These are phyloP conservation scores for Neoseiulus cucumeris DNA, from an alignment of 1,140 invertebrate genomes.

Conservation along the genomic window DNA sequence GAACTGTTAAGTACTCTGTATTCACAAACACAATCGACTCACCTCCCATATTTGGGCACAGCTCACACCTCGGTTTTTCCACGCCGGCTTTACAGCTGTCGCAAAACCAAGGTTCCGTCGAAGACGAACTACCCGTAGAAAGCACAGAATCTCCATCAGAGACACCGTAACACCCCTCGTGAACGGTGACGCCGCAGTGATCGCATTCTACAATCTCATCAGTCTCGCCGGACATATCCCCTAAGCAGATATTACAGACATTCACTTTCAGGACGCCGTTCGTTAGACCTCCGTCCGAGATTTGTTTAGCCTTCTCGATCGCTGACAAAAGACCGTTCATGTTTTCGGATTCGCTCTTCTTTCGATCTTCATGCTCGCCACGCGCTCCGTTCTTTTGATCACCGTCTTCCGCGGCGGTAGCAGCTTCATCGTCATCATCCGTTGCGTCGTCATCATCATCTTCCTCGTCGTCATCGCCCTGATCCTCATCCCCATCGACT, in stretches of 20 bases:
- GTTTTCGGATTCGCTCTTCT: background rate
- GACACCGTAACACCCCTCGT: constrained; percentile 92
- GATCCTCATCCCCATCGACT: background rate
- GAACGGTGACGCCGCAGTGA: constrained; percentile 79
- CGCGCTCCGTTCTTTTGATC: background rate
- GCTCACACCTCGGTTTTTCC: constrained; percentile 59
- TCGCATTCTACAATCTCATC: constrained; percentile 96
- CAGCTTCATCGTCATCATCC: background rate
- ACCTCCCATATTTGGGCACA: constrained; percentile 53
- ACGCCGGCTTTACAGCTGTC: constrained; percentile 86
- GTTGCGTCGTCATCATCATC: background rate
- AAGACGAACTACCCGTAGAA: constrained; percentile 69
- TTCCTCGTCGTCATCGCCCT: background rate
- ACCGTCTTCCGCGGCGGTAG: background rate
- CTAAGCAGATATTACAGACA: constrained; percentile 80
- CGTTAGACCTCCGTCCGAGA: background rate
- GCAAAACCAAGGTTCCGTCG: constrained; percentile 94
- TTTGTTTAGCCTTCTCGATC: background rate
- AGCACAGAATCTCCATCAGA: constrained; percentile 73
- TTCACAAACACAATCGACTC: no score
- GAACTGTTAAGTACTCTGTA: no score
- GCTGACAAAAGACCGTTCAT: background rate
- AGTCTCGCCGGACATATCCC: constrained; percentile 52
- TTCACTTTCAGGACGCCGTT: constrained; percentile 30
- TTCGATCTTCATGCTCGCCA: background rate